phyloP scores from a whole-genome alignment of 2,113 vertebrate genomes.

The Pithys albifrons region DNA sequence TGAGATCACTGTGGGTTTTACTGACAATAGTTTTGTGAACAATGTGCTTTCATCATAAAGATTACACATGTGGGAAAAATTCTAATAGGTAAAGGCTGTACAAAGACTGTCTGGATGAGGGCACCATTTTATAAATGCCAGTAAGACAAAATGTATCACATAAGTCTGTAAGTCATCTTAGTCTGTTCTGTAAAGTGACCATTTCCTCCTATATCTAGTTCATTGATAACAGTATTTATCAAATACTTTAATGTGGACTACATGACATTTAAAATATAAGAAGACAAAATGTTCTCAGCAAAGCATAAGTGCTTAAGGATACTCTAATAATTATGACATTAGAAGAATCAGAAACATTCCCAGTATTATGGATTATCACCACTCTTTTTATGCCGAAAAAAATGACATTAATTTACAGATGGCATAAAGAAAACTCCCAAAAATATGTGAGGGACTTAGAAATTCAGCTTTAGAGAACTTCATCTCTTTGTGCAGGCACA shows the following conservation, averaged over 20 bases:
- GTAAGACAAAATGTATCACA: not conserved
- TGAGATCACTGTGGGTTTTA: accelerated
- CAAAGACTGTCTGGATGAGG: not conserved
- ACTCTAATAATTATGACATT: not conserved
- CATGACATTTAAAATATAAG: not conserved
- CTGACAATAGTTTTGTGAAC: not conserved
- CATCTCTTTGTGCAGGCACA: not conserved
- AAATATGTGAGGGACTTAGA: not conserved
- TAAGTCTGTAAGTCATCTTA: not conserved
- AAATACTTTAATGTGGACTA: not conserved
- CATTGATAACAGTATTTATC: not conserved
- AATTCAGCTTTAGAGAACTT: not conserved
- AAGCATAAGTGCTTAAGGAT: not conserved
- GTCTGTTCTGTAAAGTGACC: not conserved
- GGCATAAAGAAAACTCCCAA: not conserved
- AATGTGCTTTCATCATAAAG: not conserved
- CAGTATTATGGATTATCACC: not conserved
- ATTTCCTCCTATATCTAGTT: not conserved
- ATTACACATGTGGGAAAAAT: not conserved
- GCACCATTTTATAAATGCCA: not conserved
- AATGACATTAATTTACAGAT: not conserved
- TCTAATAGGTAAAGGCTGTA: not conserved
- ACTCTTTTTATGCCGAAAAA: not conserved
- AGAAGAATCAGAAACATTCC: not conserved
- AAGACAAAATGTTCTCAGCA: not conserved